Evolutionary conservation across 2,113 vertebrate genomes (phyloP).

Genomic region (Ovis canadensis): DNA sequence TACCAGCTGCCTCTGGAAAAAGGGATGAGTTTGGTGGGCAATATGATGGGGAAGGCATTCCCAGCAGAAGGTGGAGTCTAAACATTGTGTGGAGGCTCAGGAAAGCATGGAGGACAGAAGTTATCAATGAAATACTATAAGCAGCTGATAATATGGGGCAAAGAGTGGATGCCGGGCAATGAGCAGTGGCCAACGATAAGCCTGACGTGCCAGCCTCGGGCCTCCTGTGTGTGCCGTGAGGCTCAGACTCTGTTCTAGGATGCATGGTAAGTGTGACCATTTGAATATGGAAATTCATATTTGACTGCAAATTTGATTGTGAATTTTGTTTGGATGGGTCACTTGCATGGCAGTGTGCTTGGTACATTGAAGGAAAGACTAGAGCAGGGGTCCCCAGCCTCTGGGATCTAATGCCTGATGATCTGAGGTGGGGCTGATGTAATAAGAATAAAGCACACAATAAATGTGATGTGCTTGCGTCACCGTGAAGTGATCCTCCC

Average conservation of each 20-base stretch:
- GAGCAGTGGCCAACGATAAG: background rate
- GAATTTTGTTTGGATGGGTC: background rate
- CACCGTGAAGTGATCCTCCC: background rate
- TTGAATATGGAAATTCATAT: background rate
- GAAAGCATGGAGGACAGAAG: background rate
- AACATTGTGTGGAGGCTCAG: background rate
- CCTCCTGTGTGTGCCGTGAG: fast-evolving
- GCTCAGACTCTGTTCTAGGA: background rate
- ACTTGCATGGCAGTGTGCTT: background rate
- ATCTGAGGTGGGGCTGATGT: background rate
- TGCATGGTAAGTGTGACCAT: background rate
- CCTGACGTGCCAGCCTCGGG: fast-evolving
- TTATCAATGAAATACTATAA: fast-evolving
- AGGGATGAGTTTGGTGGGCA: too few species aligned
- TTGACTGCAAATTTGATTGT: background rate
- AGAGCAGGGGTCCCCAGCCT: background rate
- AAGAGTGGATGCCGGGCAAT: background rate
- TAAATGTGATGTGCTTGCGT: fast-evolving
- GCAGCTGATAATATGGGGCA: background rate
- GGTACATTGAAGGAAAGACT: background rate
- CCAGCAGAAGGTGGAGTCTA: background rate
- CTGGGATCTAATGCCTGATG: background rate
- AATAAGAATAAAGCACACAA: background rate
- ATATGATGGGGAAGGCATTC: background rate
- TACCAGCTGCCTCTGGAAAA: background rate